A percentile compares a stretch with the other conserved stretches of the same genome.
Conservation (phyloP, 2,113 vertebrate species). For the Leucopternis melanops region DNA sequence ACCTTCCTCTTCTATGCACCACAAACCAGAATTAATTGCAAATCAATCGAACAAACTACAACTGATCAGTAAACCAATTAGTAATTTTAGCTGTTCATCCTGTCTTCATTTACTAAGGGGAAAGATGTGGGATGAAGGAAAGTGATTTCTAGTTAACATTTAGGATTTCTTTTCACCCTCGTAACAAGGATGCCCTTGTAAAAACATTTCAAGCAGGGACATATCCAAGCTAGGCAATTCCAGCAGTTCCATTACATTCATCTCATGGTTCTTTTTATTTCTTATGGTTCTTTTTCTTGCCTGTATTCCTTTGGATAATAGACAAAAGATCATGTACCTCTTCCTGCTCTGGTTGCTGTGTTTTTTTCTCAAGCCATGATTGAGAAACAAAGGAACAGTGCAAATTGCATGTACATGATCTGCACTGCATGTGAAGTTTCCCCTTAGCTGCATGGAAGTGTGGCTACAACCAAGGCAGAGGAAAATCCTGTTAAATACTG, state of each 20-base stretch:
- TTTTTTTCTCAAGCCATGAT: not conserved
- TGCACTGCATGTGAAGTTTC: not conserved
- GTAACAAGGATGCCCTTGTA: slow-evolving; percentile 10
- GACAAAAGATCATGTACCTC: not conserved
- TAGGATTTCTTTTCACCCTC: not conserved
- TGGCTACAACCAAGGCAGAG: not conserved
- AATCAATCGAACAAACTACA: slow-evolving; percentile 99
- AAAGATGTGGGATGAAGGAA: slow-evolving; percentile 52
- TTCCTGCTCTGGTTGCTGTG: not conserved
- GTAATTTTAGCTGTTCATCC: slow-evolving; percentile 96
- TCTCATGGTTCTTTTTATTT: not conserved
- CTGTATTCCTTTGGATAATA: not conserved
- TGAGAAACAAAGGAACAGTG: not conserved
- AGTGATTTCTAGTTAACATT: slow-evolving; percentile 59
- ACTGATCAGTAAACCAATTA: slow-evolving; percentile 99
- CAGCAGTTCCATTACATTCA: not conserved
- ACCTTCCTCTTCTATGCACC: slow-evolving; percentile 84
- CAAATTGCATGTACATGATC: not conserved
- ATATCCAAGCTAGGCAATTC: not conserved
- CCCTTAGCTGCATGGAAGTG: not conserved
- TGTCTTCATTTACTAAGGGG: slow-evolving; percentile 78
- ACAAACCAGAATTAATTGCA: slow-evolving; percentile 99
- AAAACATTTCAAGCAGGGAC: not conserved
- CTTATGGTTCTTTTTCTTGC: not conserved
- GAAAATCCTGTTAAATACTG: not conserved